A percentile compares a stretch with the other conserved stretches of the same genome.
Evolutionary conservation across 2,797 vertebrate genomes (phyloP).

Genomic region (Amblyopsis hoosieri): DNA sequence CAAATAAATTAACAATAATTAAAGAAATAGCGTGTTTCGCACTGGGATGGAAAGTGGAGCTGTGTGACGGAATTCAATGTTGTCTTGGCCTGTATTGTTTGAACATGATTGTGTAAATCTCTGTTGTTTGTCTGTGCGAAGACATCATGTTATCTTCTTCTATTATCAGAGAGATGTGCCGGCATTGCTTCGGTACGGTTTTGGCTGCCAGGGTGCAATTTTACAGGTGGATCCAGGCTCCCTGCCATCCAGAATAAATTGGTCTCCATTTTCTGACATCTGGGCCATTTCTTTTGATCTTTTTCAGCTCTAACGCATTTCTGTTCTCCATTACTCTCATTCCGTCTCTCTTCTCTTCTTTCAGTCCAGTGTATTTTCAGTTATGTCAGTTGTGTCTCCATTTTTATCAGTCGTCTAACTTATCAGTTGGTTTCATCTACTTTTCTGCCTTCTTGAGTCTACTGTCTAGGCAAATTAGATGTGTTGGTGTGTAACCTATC

Average conservation of each 20-base stretch:
- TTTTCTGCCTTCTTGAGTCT: slow-evolving; percentile 21
- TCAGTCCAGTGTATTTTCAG: slow-evolving; percentile 23
- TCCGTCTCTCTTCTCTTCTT: slow-evolving; percentile 7
- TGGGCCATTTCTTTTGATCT: slow-evolving; percentile 74
- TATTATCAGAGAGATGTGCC: slow-evolving; percentile 45
- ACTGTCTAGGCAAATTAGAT: slow-evolving; percentile 34
- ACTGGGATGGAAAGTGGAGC: slow-evolving; percentile 32
- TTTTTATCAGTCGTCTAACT: slow-evolving; percentile 42
- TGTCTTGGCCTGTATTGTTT: background rate
- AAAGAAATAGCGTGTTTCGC: slow-evolving; percentile 39
- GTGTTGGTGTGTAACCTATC: slow-evolving; percentile 31
- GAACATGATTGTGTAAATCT: slow-evolving; percentile 21
- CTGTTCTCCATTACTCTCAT: slow-evolving; percentile 46
- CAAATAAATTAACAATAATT: slow-evolving; percentile 65
- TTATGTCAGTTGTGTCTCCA: slow-evolving; percentile 34
- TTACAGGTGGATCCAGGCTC: slow-evolving; percentile 71
- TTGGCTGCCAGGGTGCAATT: slow-evolving; percentile 56
- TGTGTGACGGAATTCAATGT: slow-evolving; percentile 41
- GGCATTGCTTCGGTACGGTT: slow-evolving; percentile 53
- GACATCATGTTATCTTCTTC: slow-evolving; percentile 47
- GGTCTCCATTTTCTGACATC: slow-evolving; percentile 74
- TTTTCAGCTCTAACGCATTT: slow-evolving; percentile 59
- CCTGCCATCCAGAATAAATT: slow-evolving; percentile 71
- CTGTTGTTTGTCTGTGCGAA: slow-evolving; percentile 32
- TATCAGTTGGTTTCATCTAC: slow-evolving; percentile 39